A percentile compares a stretch with the other conserved stretches of the same genome.
phyloP scores from a whole-genome alignment of 2,888 invertebrate genomes.

The Hololepta plana region DNA sequence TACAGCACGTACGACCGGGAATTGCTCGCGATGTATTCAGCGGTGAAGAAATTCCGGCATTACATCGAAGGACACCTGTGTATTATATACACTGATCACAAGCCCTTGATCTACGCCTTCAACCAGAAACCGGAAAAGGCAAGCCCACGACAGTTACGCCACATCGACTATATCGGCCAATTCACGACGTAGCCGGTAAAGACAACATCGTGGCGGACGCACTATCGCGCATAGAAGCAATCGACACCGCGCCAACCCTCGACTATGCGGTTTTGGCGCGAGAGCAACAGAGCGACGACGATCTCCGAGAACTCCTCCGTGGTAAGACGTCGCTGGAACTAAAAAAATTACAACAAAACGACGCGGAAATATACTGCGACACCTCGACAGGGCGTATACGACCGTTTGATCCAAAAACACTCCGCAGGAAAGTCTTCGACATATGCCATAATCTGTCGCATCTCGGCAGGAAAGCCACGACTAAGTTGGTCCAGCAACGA shows the following conservation, averaged over 20 bases:
- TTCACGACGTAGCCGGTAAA: constrained; percentile 5
- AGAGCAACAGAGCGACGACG: constrained; percentile 3
- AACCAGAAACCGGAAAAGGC: constrained; percentile 5
- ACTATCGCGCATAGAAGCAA: constrained; percentile 2
- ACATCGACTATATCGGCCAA: constrained; percentile 7
- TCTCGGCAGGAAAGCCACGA: background rate
- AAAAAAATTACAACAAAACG: background rate
- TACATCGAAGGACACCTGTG: constrained; percentile 5
- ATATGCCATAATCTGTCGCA: background rate
- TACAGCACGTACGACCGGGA: constrained; percentile 6
- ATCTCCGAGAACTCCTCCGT: constrained; percentile 1
- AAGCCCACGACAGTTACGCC: constrained; percentile 6
- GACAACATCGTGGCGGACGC: constrained; percentile 7
- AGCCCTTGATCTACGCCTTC: constrained; percentile 7
- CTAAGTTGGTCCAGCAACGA: background rate
- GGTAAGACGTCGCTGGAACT: constrained; percentile 1
- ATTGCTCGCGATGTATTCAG: constrained; percentile 7
- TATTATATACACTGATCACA: constrained; percentile 6
- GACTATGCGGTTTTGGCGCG: background rate
- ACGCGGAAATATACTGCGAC: constrained; percentile 3
- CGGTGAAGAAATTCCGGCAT: constrained; percentile 6
- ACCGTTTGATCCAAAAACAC: background rate
- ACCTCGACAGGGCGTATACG: background rate
- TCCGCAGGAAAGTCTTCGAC: background rate
- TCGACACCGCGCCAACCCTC: background rate